Evolutionary conservation across 2,888 invertebrate species (phyloP), one percentile per base, ranked within the genome.

Genomic region (Tridacna gigas): DNA sequence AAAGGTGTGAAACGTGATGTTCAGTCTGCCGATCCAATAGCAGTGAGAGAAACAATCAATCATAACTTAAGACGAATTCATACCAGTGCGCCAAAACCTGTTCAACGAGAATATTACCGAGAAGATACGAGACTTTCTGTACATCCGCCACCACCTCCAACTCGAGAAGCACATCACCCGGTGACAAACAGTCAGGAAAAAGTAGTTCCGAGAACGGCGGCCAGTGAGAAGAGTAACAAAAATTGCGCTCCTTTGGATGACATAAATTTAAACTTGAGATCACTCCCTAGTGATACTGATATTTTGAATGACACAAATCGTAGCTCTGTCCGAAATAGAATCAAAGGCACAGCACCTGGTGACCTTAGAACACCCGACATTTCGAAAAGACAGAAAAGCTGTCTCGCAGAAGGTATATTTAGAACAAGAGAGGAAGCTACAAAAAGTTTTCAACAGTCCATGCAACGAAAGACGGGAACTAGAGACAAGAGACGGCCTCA

Each of bases 381-480:
- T 26, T 20, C 71, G 9, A 71, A 71, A 71, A n/a, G 71, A 71
- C 71, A 71, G 51, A 63, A 63, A 47, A 61, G 63, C 11, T 63
- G 61, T 75, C 63, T 75, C 20, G 63, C 63, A 26, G 75, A 75
- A 37, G 48, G 83, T 20, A 47, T 65, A 3, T 79, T 86, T 28
- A 86, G 84, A 76, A 87, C 87, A 0, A 77, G 88, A 20, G 88
- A 85, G 37, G 89, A 89, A 28, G 84, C 88, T 13, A 80, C 88
- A 2, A 74, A 60, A 61, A 65, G 76, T 20, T 61, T 84, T 15
- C 79, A 85, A 22, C 83, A 89, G 63, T 51, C 78, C 0, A 15
- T 79, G n/a, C 45, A 69, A 25, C 79, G 63, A 18, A 80, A 83
- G 2, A 79, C 84, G 26, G 80, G 84, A 71, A 80, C 73, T 45